A percentile compares a stretch with the other conserved stretches of the same genome.
These are phyloP conservation scores for Gerris lacustris DNA, from an alignment of 2,888 invertebrate genomes.

Conservation along the genomic window DNA sequence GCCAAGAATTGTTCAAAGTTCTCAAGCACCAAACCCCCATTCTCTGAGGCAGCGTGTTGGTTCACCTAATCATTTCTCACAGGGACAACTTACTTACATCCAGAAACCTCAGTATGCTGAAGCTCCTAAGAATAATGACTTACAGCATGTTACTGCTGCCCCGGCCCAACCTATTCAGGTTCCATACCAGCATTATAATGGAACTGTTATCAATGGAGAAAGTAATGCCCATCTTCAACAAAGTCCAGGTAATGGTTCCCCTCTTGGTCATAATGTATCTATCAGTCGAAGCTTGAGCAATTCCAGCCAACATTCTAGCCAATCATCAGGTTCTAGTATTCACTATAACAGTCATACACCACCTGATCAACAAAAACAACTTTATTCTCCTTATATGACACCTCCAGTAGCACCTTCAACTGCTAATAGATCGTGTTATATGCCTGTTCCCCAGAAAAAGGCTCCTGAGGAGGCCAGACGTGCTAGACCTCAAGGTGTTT, in stretches of 20 bases:
- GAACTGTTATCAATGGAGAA: background rate
- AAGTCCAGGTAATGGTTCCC: constrained; percentile 11
- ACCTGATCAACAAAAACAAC: background rate
- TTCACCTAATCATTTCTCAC: constrained; percentile 12
- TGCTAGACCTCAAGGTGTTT: constrained; percentile 19
- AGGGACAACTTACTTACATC: constrained; percentile 14
- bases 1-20: constrained; percentile 16
- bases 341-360: background rate
- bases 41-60: constrained; percentile 13
- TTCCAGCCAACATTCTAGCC: background rate
- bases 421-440: constrained; percentile 19
- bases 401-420: constrained; percentile 9
- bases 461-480: constrained; percentile 12
- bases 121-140: background rate
- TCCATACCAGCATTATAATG: background rate
- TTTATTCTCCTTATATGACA: background rate
- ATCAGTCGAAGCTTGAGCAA: constrained; percentile 9
- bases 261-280: constrained; percentile 3
- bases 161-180: background rate
- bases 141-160: background rate
- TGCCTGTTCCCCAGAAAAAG: constrained; percentile 25
- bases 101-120: background rate
- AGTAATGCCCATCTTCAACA: constrained; percentile 13
- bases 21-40: constrained; percentile 9
- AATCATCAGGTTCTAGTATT: background rate